Conservation (phyloP, 2,888 invertebrate genomes). For the Leistus spinibarbis region DNA sequence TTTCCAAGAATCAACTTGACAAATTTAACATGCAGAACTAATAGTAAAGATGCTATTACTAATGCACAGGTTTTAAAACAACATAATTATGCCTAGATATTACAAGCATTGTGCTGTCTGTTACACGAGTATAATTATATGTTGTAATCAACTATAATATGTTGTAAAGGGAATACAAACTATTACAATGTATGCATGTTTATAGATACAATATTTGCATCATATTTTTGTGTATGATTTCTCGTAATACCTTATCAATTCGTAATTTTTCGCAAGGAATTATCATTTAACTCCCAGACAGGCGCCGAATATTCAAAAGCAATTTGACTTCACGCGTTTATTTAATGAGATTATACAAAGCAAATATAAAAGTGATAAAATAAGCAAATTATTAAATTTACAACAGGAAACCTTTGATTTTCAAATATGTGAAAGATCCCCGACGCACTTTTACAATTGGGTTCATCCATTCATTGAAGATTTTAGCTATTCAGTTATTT, state of each 20-base stretch:
- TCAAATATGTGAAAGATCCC: background rate
- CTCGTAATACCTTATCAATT: background rate
- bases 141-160: no score
- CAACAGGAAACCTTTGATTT: no score
- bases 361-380: background rate
- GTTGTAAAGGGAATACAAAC: no score
- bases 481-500: background rate
- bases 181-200: background rate
- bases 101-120: background rate
- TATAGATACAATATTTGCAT: background rate
- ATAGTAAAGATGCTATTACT: slow-evolving; percentile 26
- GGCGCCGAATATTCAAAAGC: background rate
- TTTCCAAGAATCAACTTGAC: slow-evolving; percentile 21
- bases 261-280: background rate
- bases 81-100: background rate
- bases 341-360: background rate
- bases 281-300: background rate
- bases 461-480: background rate
- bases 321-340: background rate
- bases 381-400: background rate
- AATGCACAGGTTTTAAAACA: slow-evolving; percentile 4
- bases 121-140: background rate
- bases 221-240: background rate
- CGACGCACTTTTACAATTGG: background rate
- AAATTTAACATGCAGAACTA: slow-evolving; percentile 30